Evolutionary conservation across 2,113 vertebrate genomes (phyloP).

Genomic region (Neodontobutis hainanensis): DNA sequence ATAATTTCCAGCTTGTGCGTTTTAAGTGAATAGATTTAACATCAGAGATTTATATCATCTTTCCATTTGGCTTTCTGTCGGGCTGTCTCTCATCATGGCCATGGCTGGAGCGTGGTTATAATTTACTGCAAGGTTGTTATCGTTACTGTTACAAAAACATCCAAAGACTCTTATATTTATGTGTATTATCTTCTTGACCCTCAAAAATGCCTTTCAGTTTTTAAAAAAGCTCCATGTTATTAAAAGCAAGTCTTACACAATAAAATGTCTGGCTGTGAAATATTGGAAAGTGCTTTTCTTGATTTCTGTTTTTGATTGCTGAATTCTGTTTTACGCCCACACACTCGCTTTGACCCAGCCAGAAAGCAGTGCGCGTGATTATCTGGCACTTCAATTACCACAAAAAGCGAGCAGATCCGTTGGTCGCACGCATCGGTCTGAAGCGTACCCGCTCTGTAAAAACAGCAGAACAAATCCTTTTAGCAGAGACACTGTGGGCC

Average conservation of each 20-base stretch:
- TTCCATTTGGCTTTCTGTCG: conserved; percentile 67
- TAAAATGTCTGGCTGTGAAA: conserved; percentile 23
- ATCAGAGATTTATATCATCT: conserved; percentile 74
- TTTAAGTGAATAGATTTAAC: conserved; percentile 66
- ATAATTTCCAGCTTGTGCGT: conserved; percentile 63
- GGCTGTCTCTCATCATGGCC: conserved; percentile 41
- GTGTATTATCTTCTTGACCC: conserved; percentile 47
- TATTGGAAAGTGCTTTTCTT: conserved; percentile 24
- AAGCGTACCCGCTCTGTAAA: conserved; percentile 46
- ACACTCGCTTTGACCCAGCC: conserved; percentile 43
- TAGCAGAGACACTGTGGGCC: conserved; percentile 51
- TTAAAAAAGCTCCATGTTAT: conserved; percentile 14
- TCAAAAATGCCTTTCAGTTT: conserved; percentile 21
- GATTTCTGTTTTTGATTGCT: conserved; percentile 26
- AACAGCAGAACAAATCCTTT: conserved; percentile 63
- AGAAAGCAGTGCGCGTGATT: conserved; percentile 50
- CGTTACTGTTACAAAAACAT: conserved; percentile 69
- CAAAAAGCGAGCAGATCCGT: conserved; percentile 41
- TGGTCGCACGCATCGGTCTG: conserved; percentile 44
- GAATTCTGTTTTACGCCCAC: conserved; percentile 36
- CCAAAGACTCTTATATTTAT: conserved; percentile 50
- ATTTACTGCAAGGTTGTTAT: conserved; percentile 64
- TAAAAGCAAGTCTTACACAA: conserved; percentile 18
- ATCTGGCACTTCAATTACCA: conserved; percentile 51
- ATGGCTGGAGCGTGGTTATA: conserved; percentile 36